phyloP scores from a whole-genome alignment of 2,113 vertebrate species.

The Gopherus evgoodei region DNA sequence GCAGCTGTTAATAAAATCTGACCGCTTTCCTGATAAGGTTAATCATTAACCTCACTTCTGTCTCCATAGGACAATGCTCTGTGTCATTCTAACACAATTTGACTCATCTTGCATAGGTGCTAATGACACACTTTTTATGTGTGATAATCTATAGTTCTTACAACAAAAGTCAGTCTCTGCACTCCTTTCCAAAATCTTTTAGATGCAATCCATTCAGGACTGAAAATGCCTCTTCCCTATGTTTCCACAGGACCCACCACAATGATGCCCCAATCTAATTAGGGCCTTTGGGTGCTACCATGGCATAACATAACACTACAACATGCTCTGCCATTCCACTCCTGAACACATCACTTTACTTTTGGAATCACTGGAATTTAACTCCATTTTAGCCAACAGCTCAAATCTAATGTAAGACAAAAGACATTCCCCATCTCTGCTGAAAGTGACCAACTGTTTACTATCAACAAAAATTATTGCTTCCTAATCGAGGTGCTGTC shows the following conservation, averaged over 20 bases:
- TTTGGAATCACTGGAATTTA: conserved; percentile 33
- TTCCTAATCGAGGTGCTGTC: conserved; percentile 66
- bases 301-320: not conserved
- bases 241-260: not conserved
- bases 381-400: conserved; percentile 44
- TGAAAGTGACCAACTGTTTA: conserved; percentile 76
- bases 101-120: not conserved
- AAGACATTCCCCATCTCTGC: conserved; percentile 26
- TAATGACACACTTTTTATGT: not conserved
- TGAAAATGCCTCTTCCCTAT: not conserved
- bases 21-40: not conserved
- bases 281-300: not conserved
- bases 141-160: not conserved
- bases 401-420: conserved; percentile 35
- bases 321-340: not conserved
- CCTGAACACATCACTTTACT: not conserved
- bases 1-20: not conserved
- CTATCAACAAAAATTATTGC: conserved; percentile 73
- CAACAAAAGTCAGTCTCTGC: not conserved
- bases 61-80: not conserved
- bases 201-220: not conserved
- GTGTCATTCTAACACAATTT: not conserved
- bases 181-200: not conserved
- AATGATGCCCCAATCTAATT: not conserved
- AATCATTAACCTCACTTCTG: not conserved